Conservation (phyloP, 2,797 vertebrate genomes). For the Enteromius anoplus region DNA sequence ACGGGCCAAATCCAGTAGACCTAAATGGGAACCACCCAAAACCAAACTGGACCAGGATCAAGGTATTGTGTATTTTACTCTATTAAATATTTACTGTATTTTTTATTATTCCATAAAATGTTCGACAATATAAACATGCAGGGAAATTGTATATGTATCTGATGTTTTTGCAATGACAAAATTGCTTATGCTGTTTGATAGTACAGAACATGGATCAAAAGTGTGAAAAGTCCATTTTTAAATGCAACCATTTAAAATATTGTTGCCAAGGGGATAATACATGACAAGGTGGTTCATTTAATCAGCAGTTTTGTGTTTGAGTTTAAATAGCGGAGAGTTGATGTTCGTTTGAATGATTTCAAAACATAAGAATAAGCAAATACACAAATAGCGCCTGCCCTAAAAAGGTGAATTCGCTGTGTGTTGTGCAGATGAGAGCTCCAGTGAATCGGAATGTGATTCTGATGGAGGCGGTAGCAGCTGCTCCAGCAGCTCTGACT, state of each 20-base stretch:
- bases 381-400: neutral
- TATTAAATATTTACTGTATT: neutral
- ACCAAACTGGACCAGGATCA: constrained; percentile 94
- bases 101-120: neutral
- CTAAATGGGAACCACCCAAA: constrained; percentile 94
- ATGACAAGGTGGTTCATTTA: neutral
- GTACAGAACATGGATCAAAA: neutral
- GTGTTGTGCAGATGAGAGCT: constrained; percentile 77
- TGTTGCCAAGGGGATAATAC: neutral
- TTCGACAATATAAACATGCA: neutral
- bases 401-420: neutral
- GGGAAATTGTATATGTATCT: neutral
- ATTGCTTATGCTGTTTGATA: neutral
- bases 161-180: neutral
- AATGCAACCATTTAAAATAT: neutral
- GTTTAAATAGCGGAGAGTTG: neutral
- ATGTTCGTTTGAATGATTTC: neutral
- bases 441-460: constrained; percentile 93
- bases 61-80: constrained; percentile 70
- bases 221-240: neutral
- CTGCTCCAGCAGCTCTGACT: constrained; percentile 94
- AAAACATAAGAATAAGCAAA: neutral
- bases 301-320: neutral
- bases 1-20: constrained; percentile 86
- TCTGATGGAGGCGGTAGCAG: constrained; percentile 87